A percentile compares a stretch with the other conserved stretches of the same genome.
Conservation (phyloP, 2,888 invertebrate species). For the Eupeodes latifasciatus region DNA sequence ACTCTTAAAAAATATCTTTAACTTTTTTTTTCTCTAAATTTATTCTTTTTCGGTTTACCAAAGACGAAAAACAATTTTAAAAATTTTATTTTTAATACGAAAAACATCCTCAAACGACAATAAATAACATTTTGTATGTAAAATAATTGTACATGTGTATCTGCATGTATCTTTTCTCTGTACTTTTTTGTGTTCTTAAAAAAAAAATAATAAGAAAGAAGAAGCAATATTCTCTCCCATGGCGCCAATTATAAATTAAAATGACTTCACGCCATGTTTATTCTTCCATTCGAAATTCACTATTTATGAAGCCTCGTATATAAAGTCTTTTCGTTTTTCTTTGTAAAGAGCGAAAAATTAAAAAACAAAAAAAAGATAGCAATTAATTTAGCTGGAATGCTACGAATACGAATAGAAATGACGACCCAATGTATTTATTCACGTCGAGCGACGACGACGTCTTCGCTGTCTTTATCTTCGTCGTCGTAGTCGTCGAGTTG, state of each 20-base stretch:
- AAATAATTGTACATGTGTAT: background rate
- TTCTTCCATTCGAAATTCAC: slow-evolving; percentile 26
- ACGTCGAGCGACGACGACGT: too few relatives aligned
- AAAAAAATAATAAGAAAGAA: slow-evolving; percentile 5
- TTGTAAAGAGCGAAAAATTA: background rate
- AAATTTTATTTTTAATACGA: slow-evolving; percentile 11
- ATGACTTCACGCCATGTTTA: slow-evolving; percentile 48
- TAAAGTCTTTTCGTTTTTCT: slow-evolving; percentile 4
- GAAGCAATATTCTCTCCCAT: slow-evolving; percentile 25
- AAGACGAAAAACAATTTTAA: background rate
- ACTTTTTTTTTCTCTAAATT: background rate
- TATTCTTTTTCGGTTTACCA: background rate
- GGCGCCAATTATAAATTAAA: slow-evolving; percentile 57
- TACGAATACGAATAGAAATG: slow-evolving; percentile 11
- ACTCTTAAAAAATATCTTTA: too few relatives aligned
- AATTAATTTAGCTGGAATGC: slow-evolving; percentile 49
- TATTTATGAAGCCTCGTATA: slow-evolving; percentile 17
- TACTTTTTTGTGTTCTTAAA: background rate
- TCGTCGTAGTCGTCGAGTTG: background rate
- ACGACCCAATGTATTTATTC: slow-evolving; percentile 24
- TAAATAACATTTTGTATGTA: slow-evolving; percentile 10
- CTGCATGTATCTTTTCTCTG: background rate
- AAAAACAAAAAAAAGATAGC: slow-evolving; percentile 7
- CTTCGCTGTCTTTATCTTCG: background rate
- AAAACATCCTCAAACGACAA: slow-evolving; percentile 26